A percentile compares a stretch with the other conserved stretches of the same genome.
Evolutionary conservation across 30 jellyfish, hydroid and myxozoan species (phyloP).

Genomic region (Sanderia malayensis): DNA sequence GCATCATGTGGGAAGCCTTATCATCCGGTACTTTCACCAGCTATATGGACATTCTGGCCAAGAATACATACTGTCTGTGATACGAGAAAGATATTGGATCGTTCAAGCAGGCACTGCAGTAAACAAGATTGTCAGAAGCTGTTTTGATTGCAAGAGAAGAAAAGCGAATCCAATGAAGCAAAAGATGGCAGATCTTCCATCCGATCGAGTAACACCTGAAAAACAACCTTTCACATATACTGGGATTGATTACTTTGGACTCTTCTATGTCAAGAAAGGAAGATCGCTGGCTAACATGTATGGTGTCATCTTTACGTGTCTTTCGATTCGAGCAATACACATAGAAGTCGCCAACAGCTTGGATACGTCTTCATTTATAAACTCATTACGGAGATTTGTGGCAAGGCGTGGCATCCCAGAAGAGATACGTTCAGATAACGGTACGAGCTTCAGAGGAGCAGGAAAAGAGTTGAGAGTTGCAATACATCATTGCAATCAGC

Average conservation of each 20-base stretch:
- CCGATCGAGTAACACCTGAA: slow-evolving; percentile 2
- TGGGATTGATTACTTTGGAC: slow-evolving; percentile 1
- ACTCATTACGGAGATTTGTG: slow-evolving; percentile 17
- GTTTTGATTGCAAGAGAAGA: not conserved
- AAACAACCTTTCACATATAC: not conserved
- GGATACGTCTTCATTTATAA: slow-evolving; percentile 38
- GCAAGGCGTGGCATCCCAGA: slow-evolving; percentile 41
- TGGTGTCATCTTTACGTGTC: slow-evolving; percentile 45
- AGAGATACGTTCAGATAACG: not conserved
- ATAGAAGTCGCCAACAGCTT: not conserved
- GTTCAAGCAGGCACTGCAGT: not conserved
- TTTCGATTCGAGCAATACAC: slow-evolving; percentile 1
- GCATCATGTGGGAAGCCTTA: not conserved
- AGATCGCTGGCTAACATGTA: slow-evolving; percentile 8
- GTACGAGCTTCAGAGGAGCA: not conserved
- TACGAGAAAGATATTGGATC: not conserved
- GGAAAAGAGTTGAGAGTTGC: not conserved
- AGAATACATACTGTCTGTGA: not conserved
- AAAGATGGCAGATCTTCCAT: slow-evolving; percentile 1
- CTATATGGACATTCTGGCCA: not conserved
- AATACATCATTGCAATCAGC: not conserved
- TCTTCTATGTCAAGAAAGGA: not conserved
- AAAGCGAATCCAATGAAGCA: not conserved
- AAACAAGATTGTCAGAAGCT: not conserved
- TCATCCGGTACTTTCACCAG: not conserved